A percentile compares a stretch with the other conserved stretches of the same genome.
These are phyloP conservation scores for Anguilla obscura DNA, from an alignment of 2,797 vertebrate species.

Conservation along the genomic window DNA sequence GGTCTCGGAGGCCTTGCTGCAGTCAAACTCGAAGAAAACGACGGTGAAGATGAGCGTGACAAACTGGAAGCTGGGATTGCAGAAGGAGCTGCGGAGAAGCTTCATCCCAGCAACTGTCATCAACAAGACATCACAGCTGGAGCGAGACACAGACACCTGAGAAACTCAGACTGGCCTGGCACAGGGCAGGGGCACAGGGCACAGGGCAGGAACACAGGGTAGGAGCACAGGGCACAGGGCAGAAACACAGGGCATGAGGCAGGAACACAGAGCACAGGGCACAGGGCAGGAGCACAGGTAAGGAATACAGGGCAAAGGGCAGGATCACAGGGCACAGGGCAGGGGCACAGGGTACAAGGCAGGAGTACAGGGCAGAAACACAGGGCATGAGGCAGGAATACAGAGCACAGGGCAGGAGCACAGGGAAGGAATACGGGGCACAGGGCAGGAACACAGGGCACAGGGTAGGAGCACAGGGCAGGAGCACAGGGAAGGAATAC, in stretches of 20 bases:
- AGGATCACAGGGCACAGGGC: neutral
- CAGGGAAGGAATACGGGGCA: neutral
- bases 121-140: slow-evolving; percentile 91
- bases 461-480: neutral
- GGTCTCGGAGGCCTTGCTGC: slow-evolving; percentile 84
- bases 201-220: neutral
- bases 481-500: neutral
- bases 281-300: neutral
- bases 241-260: neutral
- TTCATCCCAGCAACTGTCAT: slow-evolving; percentile 92
- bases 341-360: neutral
- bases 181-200: slow-evolving; percentile 14
- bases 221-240: neutral
- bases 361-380: neutral
- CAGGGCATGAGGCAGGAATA: neutral
- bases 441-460: neutral
- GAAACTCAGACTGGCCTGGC: slow-evolving; percentile 48
- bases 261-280: neutral
- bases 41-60: slow-evolving; percentile 89
- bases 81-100: slow-evolving; percentile 92
- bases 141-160: slow-evolving; percentile 56
- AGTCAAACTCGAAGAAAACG: slow-evolving; percentile 94
- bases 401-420: neutral
- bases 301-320: neutral
- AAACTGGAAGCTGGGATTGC: slow-evolving; percentile 90